Evolutionary conservation across 2,888 invertebrate genomes (phyloP), one percentile per base, ranked within the genome.

Genomic region (Caenorhabditis virilis): DNA sequence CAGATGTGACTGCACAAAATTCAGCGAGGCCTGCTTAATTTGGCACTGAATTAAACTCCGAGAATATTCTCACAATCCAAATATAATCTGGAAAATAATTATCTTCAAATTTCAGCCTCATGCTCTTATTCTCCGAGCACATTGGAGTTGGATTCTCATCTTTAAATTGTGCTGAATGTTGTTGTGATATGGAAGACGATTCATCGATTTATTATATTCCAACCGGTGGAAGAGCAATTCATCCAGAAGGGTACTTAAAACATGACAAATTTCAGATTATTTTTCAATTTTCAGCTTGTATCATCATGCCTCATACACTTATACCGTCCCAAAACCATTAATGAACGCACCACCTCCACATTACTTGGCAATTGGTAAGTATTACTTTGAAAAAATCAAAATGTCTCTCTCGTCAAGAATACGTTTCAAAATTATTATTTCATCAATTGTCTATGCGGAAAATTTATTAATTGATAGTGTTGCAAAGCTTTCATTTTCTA

Each of bases 151-250:
- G 64, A 6, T 66, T 64, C 38, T 49, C 63, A 22, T 60, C 63
- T 2, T 38, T 69, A 13, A 61, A 58, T 18, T 72, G 72, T 43
- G 65, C 65, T 27, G 64, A 69, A 22, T 62, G 74, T 33, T 76
- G 76, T 52, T 71, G 69, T 52, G 61, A 66, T 16, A 68, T 73
- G 61, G 78, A 78, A n/a, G 76, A 76, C 43, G 74, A 78, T 23
- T 58, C 63, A 25, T 72, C 72, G 35, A 78, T 78, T 42, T 78
- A 77, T 46, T 78, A 76, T 49, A 73, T 78, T 30, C 76, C 77
- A 22, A 74, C 75, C 9, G 69, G 71, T n/a, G 73, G 73, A 9
- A 53, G 72, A 36, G 54, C 72, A 6, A 52, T 76, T 16, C 70
- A 71, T 54, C 70, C 72, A 33, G 64, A 64, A 51, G 64, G 57